phyloP scores from a whole-genome alignment of 2,888 invertebrate genomes.

The Ichneumoninae sp. region DNA sequence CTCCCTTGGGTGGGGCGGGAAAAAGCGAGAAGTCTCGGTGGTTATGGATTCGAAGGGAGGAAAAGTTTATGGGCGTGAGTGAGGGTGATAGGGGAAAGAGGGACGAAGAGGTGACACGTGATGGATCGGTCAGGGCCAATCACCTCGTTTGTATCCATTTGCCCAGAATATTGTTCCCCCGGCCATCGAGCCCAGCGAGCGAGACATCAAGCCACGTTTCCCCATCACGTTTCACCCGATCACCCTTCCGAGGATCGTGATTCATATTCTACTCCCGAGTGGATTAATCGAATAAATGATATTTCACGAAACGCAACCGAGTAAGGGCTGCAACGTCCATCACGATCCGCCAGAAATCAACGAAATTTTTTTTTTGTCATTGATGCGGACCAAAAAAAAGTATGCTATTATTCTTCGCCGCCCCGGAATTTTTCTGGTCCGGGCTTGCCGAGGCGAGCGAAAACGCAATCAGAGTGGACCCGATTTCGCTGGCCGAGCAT shows the following conservation, averaged over 20 bases:
- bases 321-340: constrained; percentile 41
- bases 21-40: constrained; percentile 36
- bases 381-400: background rate
- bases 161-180: constrained; percentile 79
- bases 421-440: background rate
- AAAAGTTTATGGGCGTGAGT: constrained; percentile 60
- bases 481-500: constrained; percentile 33
- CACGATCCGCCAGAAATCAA: constrained; percentile 36
- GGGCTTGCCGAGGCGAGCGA: background rate
- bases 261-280: constrained; percentile 66
- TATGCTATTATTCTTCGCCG: background rate
- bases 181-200: constrained; percentile 63
- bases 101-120: constrained; percentile 66
- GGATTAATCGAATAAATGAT: constrained; percentile 61
- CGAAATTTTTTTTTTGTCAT: constrained; percentile 16
- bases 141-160: constrained; percentile 82
- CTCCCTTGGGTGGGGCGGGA: constrained; percentile 20
- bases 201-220: constrained; percentile 61
- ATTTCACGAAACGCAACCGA: constrained; percentile 42
- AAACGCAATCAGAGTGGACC: background rate
- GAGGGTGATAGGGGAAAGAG: constrained; percentile 40
- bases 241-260: constrained; percentile 64
- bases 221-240: constrained; percentile 64
- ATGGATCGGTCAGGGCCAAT: constrained; percentile 79
- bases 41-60: constrained; percentile 59